Base-by-base conservation (phyloP, 2,888 invertebrate genomes). In the Phaedon cochleariae region DNA sequence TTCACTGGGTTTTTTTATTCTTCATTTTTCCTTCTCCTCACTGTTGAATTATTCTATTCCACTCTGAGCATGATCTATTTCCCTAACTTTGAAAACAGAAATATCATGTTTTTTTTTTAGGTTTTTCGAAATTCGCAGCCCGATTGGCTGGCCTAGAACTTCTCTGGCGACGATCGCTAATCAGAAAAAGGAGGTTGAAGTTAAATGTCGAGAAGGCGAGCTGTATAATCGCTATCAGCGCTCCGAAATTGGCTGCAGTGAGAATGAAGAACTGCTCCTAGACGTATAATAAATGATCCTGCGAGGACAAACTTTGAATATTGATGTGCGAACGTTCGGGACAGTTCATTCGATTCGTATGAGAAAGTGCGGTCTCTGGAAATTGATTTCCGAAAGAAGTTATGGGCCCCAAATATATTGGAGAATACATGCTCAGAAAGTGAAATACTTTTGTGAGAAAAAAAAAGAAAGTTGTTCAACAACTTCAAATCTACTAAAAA, bases 281-380 rank as follows among this genome's bases (percentile, higher is more conserved):
- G 79, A 77, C 78, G 75, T 79, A 76, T 82, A 81, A 83, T 81
- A 83, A 82, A 83, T 81, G 82, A 81, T 81, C 79, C 76, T 73
- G 73, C 71, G 70, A 75, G 76, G 79, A 82, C 82, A 78, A 79
- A 80, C 79, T 81, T 81, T 81, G 83, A 82, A 82, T 83, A 82
- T 82, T 82, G 82, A 83, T 83, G 82, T 77, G 75, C 77, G 73
- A 77, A 78, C 76, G 77, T 76, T 77, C 77, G 66, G 75, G 75
- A 76, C 78, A 74, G 75, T 73, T 75, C 74, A 70, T 72, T 73
- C 70, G 76, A 72, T 74, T 73, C 74, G 74, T 75, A 73, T 78
- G 76, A 41, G 15, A 22, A 77, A 78, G 75, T 73, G 76, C 75
- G 73, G 67, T 67, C 72, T 65, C 72, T 75, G 74, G 77, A 78